Base-by-base conservation (phyloP, 2,797 vertebrate species). In the Oophaga sylvatica region DNA sequence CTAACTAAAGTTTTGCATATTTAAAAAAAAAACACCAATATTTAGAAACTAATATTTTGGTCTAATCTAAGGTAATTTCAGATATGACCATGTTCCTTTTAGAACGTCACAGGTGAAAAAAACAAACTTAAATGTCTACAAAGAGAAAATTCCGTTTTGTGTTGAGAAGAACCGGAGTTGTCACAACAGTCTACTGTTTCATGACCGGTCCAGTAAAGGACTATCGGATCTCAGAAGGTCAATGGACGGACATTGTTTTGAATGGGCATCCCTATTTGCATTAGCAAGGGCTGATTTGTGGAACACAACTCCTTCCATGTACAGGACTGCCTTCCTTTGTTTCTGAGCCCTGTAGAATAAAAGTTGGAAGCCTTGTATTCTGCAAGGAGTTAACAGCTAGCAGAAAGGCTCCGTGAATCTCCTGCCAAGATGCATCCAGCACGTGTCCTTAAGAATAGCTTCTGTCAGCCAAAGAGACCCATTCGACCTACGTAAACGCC, bases 381-480 rank as follows among this genome's bases (percentile, higher is more conserved):
- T 48, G 60, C n/a, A 62, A 85, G 60, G 82, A 84, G 82, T 75
- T 84, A 84, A 84, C 82, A 73, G 82, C 82, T 62, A 57, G 35
- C 53, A 70, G 81, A 71, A 73, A 83, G 70, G 81, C 81, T 83
- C 60, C 17, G 81, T 83, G 53, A 71, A 71, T 75, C 82, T 84
- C 68, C 82, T 84, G 82, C 82, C 82, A 84, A 84, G 68, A 84
- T 84, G 56, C 82, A 84, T 75, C 82, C 68, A 62, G 82, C 82
- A 75, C 82, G 68, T 75, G 82, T 84, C 82, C 82, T 84, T 76
- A 84, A 84, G 82, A 84, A 84, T 84, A 75, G 82, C 70, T 84
- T 75, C 82, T 84, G 82, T 84, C 82, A 84, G 82, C 82, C 82
- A 84, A 82, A 82, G 82, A 84, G 82, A 84, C 82, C 82, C 82